Conservation (phyloP, 1,140 invertebrate genomes). For the Lepidurus packardi region DNA sequence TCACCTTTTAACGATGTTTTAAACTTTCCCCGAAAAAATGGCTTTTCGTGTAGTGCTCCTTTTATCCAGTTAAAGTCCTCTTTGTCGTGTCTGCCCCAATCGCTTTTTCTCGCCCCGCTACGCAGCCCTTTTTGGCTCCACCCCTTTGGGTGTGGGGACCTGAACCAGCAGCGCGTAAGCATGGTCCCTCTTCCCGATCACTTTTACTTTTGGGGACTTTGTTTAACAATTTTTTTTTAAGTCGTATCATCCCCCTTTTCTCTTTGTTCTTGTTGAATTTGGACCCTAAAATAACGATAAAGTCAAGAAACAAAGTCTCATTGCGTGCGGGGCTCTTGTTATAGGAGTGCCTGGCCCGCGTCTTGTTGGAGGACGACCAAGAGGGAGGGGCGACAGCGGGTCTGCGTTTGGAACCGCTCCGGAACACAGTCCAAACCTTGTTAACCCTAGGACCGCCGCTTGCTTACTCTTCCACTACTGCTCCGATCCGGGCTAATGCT, state of each 20-base stretch:
- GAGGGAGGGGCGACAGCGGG: conserved; percentile 22
- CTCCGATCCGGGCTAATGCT: background rate
- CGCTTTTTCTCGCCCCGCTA: no score
- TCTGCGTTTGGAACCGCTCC: conserved; percentile 12
- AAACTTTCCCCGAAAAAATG: background rate
- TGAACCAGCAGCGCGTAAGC: no score
- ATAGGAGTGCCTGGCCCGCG: conserved; percentile 5
- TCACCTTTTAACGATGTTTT: background rate
- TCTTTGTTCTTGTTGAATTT: no score
- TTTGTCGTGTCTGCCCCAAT: no score
- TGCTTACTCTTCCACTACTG: conserved; percentile 20
- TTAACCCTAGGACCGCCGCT: conserved; percentile 21
- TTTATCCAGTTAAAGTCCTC: background rate
- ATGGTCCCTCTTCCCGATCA: no score
- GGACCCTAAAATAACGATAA: background rate
- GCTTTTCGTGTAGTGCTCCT: background rate
- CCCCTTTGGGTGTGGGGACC: no score
- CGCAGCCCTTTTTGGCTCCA: no score
- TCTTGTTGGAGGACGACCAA: conserved; percentile 13
- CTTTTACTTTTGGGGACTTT: no score
- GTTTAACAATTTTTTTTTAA: no score
- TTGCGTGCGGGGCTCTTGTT: conserved; percentile 20
- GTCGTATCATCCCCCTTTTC: no score
- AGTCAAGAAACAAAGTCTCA: conserved; percentile 24
- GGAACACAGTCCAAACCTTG: conserved; percentile 10